Evolutionary conservation across 2,888 invertebrate genomes (phyloP), one percentile per base, ranked within the genome.

Genomic region (Hanleya hanleyi): DNA sequence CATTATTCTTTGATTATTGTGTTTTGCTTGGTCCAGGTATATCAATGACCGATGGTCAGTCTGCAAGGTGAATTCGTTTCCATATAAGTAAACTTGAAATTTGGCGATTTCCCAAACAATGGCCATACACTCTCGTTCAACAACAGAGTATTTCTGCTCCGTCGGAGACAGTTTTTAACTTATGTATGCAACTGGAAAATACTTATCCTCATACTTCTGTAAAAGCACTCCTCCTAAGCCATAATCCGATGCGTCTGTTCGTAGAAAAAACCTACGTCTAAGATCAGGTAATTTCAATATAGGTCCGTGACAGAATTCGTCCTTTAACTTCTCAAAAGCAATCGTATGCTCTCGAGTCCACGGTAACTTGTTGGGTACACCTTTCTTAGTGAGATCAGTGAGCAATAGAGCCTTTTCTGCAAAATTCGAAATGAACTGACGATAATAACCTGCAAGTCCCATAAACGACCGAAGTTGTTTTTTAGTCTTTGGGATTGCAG

Each of bases 91-190:
- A n/a, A n/a, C n/a, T n/a, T 15, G 12, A 41, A 41, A 41, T 41
- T 12, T 41, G 12, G 67, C 41, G 5, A 80, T 62, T 18, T 69
- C 77, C 74, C 75, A 78, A 4, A 80, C 69, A 15, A 80, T 51
- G 6, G 75, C 77, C 22, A 82, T 49, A 72, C 79, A 80, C 38
- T 80, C 77, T 36, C 70, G 75, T 64, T 80, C 81, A 15, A 81
- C 76, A 7, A 71, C 72, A 1, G 81, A 72, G 50, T 79, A 80
- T 18, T n/a, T n/a, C n/a, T n/a, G n/a, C n/a, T n/a, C n/a, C n/a
- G n/a, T n/a, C n/a, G n/a, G n/a, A n/a, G n/a, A n/a, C n/a, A n/a
- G n/a, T n/a, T n/a, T n/a, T n/a, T n/a, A n/a, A n/a, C n/a, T n/a
- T n/a, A n/a, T n/a, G n/a, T n/a, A n/a, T n/a, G n/a, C n/a, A n/a